Evolutionary conservation across 2,888 invertebrate genomes (phyloP).

Genomic region (Scaptodrosophila latifasciaeformis): DNA sequence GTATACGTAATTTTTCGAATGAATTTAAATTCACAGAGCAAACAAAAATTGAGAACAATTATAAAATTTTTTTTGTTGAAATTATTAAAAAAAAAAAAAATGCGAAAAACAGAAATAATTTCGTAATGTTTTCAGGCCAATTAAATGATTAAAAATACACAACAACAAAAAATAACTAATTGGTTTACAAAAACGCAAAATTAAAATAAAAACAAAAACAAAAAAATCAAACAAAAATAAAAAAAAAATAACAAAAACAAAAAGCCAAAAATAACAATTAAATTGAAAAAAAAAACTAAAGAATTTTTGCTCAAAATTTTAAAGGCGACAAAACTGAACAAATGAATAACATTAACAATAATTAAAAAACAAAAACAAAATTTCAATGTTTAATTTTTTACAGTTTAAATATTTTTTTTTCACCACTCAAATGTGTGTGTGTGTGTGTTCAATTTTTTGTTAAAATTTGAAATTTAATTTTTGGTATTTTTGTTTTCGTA

Average conservation of each 20-base stretch:
- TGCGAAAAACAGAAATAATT: too few species aligned
- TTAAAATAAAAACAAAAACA: neutral
- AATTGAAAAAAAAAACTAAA: neutral
- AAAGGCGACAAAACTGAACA: conserved; percentile 30
- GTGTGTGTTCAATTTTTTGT: conserved; percentile 21
- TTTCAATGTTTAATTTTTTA: conserved; percentile 39
- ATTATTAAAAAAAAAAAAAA: too few species aligned
- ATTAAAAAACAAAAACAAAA: conserved; percentile 18
- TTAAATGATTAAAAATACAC: too few species aligned
- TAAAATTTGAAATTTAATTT: conserved; percentile 12
- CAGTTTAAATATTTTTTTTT: too few species aligned
- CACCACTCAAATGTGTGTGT: too few species aligned
- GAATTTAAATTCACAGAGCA: too few species aligned
- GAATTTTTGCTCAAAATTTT: too few species aligned
- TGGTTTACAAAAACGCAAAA: neutral
- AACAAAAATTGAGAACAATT: too few species aligned
- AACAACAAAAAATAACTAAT: too few species aligned
- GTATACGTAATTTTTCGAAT: too few species aligned
- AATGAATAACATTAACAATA: conserved; percentile 8
- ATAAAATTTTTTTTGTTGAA: too few species aligned
- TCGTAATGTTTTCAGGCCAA: too few species aligned
- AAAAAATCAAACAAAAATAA: neutral
- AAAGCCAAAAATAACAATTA: conserved; percentile 33
- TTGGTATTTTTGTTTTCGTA: conserved; percentile 9
- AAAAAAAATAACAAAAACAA: conserved; percentile 17